Base-by-base conservation (phyloP, 2,888 invertebrate species). In the Ormyrus rosae region DNA sequence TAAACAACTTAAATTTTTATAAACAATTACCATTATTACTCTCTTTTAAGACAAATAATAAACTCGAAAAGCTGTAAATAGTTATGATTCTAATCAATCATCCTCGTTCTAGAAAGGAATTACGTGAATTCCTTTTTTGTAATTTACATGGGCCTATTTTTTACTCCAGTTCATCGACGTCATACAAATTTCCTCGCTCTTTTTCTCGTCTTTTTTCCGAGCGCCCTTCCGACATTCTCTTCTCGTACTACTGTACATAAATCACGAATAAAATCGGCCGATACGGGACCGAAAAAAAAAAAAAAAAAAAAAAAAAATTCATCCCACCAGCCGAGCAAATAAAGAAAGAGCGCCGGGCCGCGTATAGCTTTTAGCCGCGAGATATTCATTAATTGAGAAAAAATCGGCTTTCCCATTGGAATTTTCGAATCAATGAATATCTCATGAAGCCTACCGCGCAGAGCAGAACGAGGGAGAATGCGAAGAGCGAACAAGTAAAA, bases 351-450 rank as follows among this genome's bases (percentile, higher is more conserved):
- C 53, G 6, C 10, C 9, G 34, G 46, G 19, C 19, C 60, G 3
- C 58, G 9, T 19, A 50, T 75, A 76, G 50, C 60, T 61, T 76
- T 72, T 70, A 72, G 9, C 65, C 65, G 53, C 51, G 67, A 78
- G 60, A 68, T 72, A 72, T 67, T 67, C 61, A 71, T 60, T 78
- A 78, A 73, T 78, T 73, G 48, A 51, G 34, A 45, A 78, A 65
- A 78, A 72, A 72, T 60, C 48, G 58, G 45, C 67, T 78, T 72
- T 55, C 56, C 56, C 55, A 56, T 68, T 50, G 60, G 48, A n/a
- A 68, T 73, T 68, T 79, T 63, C 55, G 51, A 68, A 73, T 56
- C 69, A 79, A 73, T 68, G 68, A 78, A 61, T 63, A 64, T 73
- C 69, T 73, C 56, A 61, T 63, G 63, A 13, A 53, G 53, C 46